Percentiles rank a stretch among this genome's conserved stretches.
phyloP scores from a whole-genome alignment of 2,888 invertebrate species.

The Palloptera scutellata region DNA sequence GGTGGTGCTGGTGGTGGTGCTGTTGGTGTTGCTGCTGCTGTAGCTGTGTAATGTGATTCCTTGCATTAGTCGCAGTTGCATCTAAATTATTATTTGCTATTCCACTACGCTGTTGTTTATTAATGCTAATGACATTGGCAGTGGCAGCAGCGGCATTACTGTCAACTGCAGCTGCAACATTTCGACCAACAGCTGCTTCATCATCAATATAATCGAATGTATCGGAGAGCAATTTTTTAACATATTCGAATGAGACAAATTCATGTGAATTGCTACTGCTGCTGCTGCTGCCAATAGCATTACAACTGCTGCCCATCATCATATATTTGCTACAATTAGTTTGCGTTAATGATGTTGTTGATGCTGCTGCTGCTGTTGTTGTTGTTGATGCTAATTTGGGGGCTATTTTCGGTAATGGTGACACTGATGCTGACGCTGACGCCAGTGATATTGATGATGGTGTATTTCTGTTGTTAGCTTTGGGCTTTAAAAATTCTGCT shows the following conservation, averaged over 20 bases:
- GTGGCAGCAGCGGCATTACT: slow-evolving; percentile 13
- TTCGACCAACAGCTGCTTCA: slow-evolving; percentile 19
- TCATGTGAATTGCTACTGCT: slow-evolving; percentile 45
- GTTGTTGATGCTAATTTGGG: slow-evolving; percentile 27
- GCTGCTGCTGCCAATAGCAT: slow-evolving; percentile 38
- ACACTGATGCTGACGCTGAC: slow-evolving; percentile 20
- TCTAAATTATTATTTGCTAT: slow-evolving; percentile 26
- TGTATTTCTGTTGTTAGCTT: slow-evolving; percentile 20
- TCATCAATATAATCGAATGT: slow-evolving; percentile 52
- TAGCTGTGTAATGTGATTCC: neutral
- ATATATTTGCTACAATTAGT: slow-evolving; percentile 28
- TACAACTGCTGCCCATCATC: slow-evolving; percentile 1
- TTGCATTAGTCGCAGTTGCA: slow-evolving; percentile 19
- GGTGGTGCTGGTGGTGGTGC: slow-evolving; percentile 22
- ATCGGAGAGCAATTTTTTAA: slow-evolving; percentile 62
- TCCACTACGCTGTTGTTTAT: slow-evolving; percentile 24
- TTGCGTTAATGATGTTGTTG: slow-evolving; percentile 17
- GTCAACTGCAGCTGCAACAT: neutral
- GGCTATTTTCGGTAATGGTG: slow-evolving; percentile 18
- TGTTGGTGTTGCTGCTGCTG: slow-evolving; percentile 19
- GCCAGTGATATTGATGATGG: slow-evolving; percentile 27
- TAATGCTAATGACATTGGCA: slow-evolving; percentile 26
- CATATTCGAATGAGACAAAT: slow-evolving; percentile 64
- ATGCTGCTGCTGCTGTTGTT: slow-evolving; percentile 10
- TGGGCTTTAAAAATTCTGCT: slow-evolving; percentile 48